Percentiles rank a stretch among this genome's conserved stretches.
These are phyloP conservation scores for Limulus polyphemus DNA, from an alignment of 2,888 invertebrate genomes.

Conservation along the genomic window DNA sequence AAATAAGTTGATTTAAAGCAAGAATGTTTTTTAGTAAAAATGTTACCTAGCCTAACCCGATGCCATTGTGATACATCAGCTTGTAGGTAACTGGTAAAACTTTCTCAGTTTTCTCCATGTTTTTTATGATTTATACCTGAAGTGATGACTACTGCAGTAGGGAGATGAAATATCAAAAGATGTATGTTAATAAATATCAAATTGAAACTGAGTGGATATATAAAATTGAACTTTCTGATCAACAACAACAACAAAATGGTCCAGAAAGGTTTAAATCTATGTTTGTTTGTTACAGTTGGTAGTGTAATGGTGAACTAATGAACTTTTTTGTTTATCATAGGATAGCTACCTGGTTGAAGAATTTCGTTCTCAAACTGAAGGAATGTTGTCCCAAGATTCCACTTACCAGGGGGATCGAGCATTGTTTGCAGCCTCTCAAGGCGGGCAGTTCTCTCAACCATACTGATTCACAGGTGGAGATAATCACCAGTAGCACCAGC, in stretches of 20 bases:
- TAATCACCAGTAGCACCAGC: no score
- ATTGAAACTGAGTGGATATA: no score
- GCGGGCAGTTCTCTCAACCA: constrained; percentile 38
- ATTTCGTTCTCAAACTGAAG: constrained; percentile 87
- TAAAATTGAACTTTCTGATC: no score
- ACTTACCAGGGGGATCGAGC: constrained; percentile 56
- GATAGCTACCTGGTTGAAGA: constrained; percentile 69
- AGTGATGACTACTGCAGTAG: neutral
- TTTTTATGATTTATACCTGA: neutral
- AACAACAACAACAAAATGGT: neutral
- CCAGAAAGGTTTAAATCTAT: no score
- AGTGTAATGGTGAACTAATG: neutral
- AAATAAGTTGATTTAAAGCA: no score
- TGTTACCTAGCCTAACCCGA: no score
- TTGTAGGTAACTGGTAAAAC: no score
- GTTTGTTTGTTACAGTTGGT: neutral
- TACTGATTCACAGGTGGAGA: constrained; percentile 31
- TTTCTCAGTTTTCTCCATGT: constrained; percentile 12
- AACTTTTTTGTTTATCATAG: constrained; percentile 41
- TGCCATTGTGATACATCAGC: no score
- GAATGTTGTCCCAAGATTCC: constrained; percentile 82
- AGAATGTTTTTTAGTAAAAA: no score
- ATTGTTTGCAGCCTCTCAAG: constrained; percentile 35
- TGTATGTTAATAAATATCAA: no score
- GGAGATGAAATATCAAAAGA: neutral